Evolutionary conservation across 2,888 invertebrate species (phyloP), one percentile per base, ranked within the genome.

Genomic region (Spodoptera littoralis): DNA sequence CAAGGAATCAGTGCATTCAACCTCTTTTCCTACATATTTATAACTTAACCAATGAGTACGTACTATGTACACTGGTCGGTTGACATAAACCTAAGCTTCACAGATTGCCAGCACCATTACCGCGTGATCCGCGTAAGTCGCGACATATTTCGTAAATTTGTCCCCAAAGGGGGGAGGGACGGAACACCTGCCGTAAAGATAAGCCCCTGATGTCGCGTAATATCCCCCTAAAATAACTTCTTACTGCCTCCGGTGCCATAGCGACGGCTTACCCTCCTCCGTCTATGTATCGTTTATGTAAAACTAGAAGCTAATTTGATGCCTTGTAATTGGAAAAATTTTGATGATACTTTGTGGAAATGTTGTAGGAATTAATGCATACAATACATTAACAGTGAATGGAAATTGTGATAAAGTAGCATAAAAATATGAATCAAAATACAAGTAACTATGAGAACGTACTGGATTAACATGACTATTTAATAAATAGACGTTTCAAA

Each of bases 121-220:
- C 70, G 71, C 85, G 80, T 90, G 92, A 93, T 92, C 93, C 92
- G 86, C 88, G 85, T 93, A 93, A 93, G 93, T 90, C 92, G 84
- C 85, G 82, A 89, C 92, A 91, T 92, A 93, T 94, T 93, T 90
- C 87, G 90, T 86, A 88, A 94, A 94, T 94, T 94, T 94, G 93
- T 93, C 85, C 88, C 83, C 76, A 60, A 36, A 59, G 70, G 82
- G 80, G 84, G 85, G 87, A 81, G 87, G 87, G 83, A 84, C 85
- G 89, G 92, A 91, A 91, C 92, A 94, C 93, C 94, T 94, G 94
- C 92, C 92, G 93, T 94, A 94, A 94, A 94, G 94, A 94, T 94
- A 94, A 94, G 94, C 94, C 87, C 84, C 87, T 88, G 92, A 92
- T 90, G 92, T 88, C 89, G 88, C 91, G 90, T 90, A 92, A 92